Evolutionary conservation across 2,113 vertebrate genomes (phyloP).

Genomic region (Pheucticus melanocephalus): DNA sequence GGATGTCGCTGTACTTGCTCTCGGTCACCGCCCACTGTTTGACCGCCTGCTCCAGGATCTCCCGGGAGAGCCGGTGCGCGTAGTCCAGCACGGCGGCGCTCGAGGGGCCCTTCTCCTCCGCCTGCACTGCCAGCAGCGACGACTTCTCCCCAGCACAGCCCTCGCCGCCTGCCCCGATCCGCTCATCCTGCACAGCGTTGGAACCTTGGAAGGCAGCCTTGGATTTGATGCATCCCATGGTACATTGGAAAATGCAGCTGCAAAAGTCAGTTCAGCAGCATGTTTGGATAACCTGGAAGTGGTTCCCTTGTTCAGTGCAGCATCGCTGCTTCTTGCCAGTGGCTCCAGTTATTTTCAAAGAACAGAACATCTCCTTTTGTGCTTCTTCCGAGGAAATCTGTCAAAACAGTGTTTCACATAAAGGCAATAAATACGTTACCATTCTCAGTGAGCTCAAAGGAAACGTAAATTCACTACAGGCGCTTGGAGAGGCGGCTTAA

Average conservation of each 20-base stretch:
- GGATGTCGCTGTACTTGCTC: slow-evolving; percentile 89
- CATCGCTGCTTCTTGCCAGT: neutral
- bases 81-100: slow-evolving; percentile 79
- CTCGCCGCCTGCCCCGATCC: slow-evolving; percentile 3
- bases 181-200: slow-evolving; percentile 62
- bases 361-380: neutral
- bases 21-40: slow-evolving; percentile 88
- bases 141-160: slow-evolving; percentile 67
- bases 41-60: slow-evolving; percentile 87
- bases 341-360: neutral
- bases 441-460: neutral
- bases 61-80: slow-evolving; percentile 85
- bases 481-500: neutral
- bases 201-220: slow-evolving; percentile 78
- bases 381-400: slow-evolving; percentile 54
- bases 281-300: neutral
- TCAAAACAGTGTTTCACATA: slow-evolving; percentile 29
- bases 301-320: neutral
- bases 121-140: slow-evolving; percentile 57
- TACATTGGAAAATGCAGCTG: slow-evolving; percentile 60
- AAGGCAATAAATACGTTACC: neutral
- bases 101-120: slow-evolving; percentile 20
- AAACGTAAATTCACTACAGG: neutral
- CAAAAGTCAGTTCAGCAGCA: slow-evolving; percentile 42
- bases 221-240: slow-evolving; percentile 96